Conservation (phyloP, 2,113 vertebrate genomes). For the Pycnonotus jocosus region DNA sequence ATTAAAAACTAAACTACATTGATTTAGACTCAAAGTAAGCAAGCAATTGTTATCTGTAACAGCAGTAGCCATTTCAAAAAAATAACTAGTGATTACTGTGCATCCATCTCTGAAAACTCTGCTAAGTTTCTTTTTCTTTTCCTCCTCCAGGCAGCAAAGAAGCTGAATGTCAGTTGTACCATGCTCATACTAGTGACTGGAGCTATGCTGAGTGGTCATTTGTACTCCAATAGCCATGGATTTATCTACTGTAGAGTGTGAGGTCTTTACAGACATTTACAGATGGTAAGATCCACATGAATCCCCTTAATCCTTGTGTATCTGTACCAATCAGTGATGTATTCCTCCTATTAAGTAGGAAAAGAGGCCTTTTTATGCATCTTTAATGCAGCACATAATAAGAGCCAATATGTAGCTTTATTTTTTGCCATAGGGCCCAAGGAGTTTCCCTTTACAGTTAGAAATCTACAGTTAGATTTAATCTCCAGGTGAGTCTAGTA, state of each 20-base stretch:
- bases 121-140: not conserved
- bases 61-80: not conserved
- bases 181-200: not conserved
- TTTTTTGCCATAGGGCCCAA: not conserved
- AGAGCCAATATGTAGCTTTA: not conserved
- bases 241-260: not conserved
- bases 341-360: not conserved
- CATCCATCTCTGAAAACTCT: not conserved
- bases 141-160: not conserved
- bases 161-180: not conserved
- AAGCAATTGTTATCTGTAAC: not conserved
- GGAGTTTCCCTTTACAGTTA: not conserved
- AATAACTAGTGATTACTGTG: not conserved
- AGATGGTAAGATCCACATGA: not conserved
- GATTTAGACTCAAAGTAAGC: not conserved
- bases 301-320: not conserved
- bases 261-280: not conserved
- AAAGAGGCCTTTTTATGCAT: not conserved
- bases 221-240: not conserved
- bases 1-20: not conserved
- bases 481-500: not conserved
- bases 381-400: not conserved
- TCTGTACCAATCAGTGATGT: not conserved
- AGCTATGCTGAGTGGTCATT: not conserved
- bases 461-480: not conserved